Percentiles rank a stretch among this genome's conserved stretches.
phyloP scores from a whole-genome alignment of 1,140 invertebrate genomes.

The Diorhabda carinulata region DNA sequence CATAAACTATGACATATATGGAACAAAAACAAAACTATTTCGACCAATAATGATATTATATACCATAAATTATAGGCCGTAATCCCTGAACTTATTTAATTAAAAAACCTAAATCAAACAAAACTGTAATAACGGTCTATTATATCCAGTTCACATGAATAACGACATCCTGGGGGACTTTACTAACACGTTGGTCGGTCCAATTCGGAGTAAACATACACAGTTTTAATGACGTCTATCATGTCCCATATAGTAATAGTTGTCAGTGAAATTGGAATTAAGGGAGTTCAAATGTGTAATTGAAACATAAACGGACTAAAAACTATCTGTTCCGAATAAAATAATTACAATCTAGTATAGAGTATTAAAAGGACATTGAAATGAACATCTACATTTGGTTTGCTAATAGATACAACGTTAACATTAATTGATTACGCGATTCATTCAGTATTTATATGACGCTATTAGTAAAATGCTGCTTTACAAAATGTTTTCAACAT shows the following conservation, averaged over 20 bases:
- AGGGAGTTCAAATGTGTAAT: slow-evolving; percentile 2
- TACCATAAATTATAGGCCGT: too few species aligned
- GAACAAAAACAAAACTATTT: too few species aligned
- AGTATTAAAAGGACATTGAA: neutral
- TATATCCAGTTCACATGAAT: neutral
- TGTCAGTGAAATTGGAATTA: neutral
- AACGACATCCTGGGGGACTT: neutral
- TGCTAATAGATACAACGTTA: neutral
- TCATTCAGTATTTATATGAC: too few species aligned
- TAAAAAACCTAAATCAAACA: neutral
- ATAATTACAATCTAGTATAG: neutral
- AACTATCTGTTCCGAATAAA: neutral
- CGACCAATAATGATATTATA: too few species aligned
- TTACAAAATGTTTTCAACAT: neutral
- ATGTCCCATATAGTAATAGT: neutral
- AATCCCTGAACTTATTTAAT: neutral
- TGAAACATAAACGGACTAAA: neutral
- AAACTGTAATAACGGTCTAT: neutral
- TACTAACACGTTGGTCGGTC: neutral
- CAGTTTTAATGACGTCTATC: slow-evolving; percentile 1
- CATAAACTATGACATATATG: too few species aligned
- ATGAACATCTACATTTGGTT: neutral
- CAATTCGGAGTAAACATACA: neutral
- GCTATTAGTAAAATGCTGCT: neutral
- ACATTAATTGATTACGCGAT: neutral